These are phyloP conservation scores for Macrostomum lignano DNA, from an alignment of 1,140 invertebrate genomes.

Conservation along the genomic window DNA sequence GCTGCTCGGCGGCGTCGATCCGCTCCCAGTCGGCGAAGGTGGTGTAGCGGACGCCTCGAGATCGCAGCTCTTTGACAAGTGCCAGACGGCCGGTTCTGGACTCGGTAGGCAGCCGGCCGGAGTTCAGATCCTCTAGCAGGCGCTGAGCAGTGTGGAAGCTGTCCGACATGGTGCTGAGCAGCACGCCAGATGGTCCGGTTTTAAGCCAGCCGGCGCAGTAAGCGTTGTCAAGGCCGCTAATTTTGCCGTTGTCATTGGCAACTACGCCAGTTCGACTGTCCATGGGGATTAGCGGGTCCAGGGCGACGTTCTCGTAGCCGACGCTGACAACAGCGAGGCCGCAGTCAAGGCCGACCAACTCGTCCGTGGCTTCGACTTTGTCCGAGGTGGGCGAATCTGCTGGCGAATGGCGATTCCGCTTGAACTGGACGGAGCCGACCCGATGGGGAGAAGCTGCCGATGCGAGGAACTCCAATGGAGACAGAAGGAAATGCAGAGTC, in stretches of 20 bases:
- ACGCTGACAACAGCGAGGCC: slow-evolving; percentile 18
- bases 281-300: slow-evolving; percentile 38
- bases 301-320: slow-evolving; percentile 18
- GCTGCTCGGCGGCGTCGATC: slow-evolving; percentile 46
- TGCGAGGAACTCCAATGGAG: too few relatives aligned
- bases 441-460: too few relatives aligned
- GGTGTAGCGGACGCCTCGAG: slow-evolving; percentile 38
- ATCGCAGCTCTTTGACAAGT: too few relatives aligned
- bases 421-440: too few relatives aligned
- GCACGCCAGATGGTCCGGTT: slow-evolving; percentile 64
- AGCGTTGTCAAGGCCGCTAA: slow-evolving; percentile 19
- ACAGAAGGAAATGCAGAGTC: too few relatives aligned
- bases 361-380: too few relatives aligned
- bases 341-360: slow-evolving; percentile 8
- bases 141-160: slow-evolving; percentile 45
- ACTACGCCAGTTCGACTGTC: slow-evolving; percentile 38
- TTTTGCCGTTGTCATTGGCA: slow-evolving; percentile 38
- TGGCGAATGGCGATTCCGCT: too few relatives aligned
- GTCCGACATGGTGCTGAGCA: slow-evolving; percentile 65
- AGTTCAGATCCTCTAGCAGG: slow-evolving; percentile 39
- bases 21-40: slow-evolving; percentile 53
- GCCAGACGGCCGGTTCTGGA: too few relatives aligned
- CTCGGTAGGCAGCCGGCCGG: too few relatives aligned
- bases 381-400: too few relatives aligned
- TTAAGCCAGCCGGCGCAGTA: slow-evolving; percentile 68